These are phyloP conservation scores for Crax fasciolata DNA, from an alignment of 2,797 vertebrate genomes.

Conservation along the genomic window DNA sequence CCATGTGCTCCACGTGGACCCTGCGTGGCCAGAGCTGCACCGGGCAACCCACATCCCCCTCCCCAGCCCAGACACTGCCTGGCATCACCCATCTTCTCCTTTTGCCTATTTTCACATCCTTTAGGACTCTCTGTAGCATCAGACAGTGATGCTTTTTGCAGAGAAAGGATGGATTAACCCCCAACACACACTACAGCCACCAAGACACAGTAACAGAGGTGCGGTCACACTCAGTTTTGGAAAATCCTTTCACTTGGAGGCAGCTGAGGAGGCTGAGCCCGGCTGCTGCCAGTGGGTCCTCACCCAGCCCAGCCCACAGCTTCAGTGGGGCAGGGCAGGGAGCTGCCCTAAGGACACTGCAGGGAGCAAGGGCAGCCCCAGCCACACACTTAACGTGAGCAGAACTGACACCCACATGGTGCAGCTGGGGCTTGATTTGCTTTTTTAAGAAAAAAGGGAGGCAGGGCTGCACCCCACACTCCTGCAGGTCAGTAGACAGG, in stretches of 20 bases:
- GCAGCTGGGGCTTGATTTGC: not conserved
- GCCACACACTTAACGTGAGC: rapidly evolving
- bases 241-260: not conserved
- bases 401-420: not conserved
- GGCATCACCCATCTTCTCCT: not conserved
- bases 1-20: not conserved
- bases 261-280: not conserved
- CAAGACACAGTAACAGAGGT: not conserved
- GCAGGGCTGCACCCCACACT: not conserved
- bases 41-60: not conserved
- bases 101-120: not conserved
- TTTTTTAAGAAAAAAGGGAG: not conserved
- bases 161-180: not conserved
- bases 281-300: not conserved
- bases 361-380: not conserved
- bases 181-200: not conserved
- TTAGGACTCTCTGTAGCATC: not conserved
- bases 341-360: not conserved
- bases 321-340: not conserved
- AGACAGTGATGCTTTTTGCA: not conserved
- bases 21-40: not conserved
- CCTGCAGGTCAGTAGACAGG: not conserved
- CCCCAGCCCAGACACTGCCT: not conserved
- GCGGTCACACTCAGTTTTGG: not conserved
- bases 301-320: not conserved